Evolutionary conservation across 1,140 invertebrate genomes (phyloP).

Genomic region (Hermetia illucens): DNA sequence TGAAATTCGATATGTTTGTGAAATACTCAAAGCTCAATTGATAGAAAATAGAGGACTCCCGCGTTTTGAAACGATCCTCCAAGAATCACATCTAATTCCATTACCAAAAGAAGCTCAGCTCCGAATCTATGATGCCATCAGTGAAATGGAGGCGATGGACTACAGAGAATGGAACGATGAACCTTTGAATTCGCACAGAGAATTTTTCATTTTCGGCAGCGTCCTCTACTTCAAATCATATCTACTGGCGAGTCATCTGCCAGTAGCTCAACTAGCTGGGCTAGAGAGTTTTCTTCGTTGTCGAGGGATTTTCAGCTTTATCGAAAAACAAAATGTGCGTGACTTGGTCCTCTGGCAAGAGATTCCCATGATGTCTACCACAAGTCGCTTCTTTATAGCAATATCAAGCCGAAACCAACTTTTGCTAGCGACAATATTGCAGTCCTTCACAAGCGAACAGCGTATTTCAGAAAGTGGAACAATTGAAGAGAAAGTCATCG

Average conservation of each 20-base stretch:
- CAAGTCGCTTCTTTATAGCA: conserved; percentile 50
- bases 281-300: conserved; percentile 52
- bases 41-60: neutral
- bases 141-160: conserved; percentile 68
- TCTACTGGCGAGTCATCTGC: conserved; percentile 54
- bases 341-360: conserved; percentile 63
- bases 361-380: conserved; percentile 39
- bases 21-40: neutral
- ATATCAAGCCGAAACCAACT: conserved; percentile 57
- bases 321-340: conserved; percentile 45
- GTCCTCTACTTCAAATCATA: conserved; percentile 58
- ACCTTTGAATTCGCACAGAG: conserved; percentile 56
- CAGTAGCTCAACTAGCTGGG: conserved; percentile 51
- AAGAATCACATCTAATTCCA: conserved; percentile 41
- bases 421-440: conserved; percentile 52
- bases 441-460: conserved; percentile 40
- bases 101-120: conserved; percentile 58
- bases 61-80: conserved; percentile 14
- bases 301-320: conserved; percentile 49
- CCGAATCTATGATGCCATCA: conserved; percentile 62
- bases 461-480: neutral
- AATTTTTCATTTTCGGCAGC: conserved; percentile 60
- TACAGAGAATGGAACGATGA: conserved; percentile 71
- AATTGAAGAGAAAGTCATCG: conserved; percentile 13
- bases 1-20: neutral